Conservation (phyloP, 1,140 invertebrate genomes). For the Muscidifurax raptorellus region DNA sequence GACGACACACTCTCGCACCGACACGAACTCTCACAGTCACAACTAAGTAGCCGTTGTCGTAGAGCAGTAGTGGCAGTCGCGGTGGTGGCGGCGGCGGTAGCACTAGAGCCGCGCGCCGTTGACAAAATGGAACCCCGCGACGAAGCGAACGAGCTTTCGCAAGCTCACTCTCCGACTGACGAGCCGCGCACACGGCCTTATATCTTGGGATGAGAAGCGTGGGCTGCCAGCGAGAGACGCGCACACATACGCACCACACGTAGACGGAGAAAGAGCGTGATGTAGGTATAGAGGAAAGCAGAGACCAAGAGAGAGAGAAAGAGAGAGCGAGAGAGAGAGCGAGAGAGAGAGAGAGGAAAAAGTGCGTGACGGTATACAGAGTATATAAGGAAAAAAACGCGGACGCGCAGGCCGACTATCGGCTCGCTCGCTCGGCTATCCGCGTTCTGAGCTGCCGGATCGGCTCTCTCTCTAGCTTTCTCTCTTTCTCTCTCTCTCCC, state of each 20-base stretch:
- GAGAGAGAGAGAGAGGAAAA: background rate
- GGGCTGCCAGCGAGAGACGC: background rate
- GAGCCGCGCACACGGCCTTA: background rate
- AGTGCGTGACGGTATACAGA: background rate
- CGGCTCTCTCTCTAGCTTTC: background rate
- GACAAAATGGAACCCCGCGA: conserved; percentile 12
- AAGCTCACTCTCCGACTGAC: background rate
- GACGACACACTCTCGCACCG: background rate
- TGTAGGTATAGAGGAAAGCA: background rate
- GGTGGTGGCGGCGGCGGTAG: background rate
- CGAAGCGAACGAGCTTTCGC: conserved; percentile 2
- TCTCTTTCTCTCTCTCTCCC: background rate
- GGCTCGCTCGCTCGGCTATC: background rate
- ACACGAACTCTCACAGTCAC: background rate
- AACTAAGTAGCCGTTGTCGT: background rate
- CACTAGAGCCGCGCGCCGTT: background rate
- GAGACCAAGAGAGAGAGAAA: too few relatives aligned
- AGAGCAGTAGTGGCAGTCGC: too few relatives aligned
- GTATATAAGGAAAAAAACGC: background rate
- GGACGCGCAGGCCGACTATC: conserved; percentile 4
- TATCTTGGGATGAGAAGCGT: background rate
- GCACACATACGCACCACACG: background rate
- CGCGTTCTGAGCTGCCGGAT: background rate
- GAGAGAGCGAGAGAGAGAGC: background rate
- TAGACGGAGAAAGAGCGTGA: background rate